Evolutionary conservation across 2,113 vertebrate species (phyloP).

Genomic region (Pelecanus crispus): DNA sequence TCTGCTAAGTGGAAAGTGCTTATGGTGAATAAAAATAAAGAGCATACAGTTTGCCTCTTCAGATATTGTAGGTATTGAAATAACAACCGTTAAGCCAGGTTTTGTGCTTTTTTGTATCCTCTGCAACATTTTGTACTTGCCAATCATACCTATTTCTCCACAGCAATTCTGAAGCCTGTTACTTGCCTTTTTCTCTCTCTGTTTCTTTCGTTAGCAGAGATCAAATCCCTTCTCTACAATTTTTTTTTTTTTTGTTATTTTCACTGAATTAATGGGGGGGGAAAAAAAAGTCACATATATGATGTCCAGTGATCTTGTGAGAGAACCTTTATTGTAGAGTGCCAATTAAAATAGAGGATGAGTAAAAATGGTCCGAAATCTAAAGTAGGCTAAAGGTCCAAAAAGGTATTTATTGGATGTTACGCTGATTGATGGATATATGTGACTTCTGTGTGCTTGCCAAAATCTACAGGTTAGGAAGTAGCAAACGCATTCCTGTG

Average conservation of each 20-base stretch:
- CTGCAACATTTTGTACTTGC: neutral
- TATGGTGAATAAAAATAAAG: neutral
- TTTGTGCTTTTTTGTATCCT: neutral
- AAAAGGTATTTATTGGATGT: neutral
- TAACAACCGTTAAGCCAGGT: neutral
- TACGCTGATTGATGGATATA: neutral
- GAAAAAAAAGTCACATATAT: neutral
- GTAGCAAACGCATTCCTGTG: neutral
- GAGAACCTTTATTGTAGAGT: neutral
- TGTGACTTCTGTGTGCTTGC: rapidly evolving
- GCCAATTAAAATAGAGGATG: neutral
- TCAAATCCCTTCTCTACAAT: neutral
- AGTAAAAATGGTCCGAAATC: neutral
- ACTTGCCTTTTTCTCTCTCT: neutral
- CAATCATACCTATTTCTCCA: neutral
- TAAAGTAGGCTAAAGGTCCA: neutral
- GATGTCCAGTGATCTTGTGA: neutral
- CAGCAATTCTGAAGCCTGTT: neutral
- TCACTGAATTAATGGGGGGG: neutral
- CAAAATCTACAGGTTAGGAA: neutral
- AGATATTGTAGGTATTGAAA: neutral
- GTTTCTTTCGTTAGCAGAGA: neutral
- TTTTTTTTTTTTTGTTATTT: neutral
- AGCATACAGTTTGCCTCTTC: neutral
- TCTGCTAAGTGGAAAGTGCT: neutral